A percentile compares a stretch with the other conserved stretches of the same genome.
Conservation (phyloP, 2,797 vertebrate genomes). For the Semaprochilodus insignis region DNA sequence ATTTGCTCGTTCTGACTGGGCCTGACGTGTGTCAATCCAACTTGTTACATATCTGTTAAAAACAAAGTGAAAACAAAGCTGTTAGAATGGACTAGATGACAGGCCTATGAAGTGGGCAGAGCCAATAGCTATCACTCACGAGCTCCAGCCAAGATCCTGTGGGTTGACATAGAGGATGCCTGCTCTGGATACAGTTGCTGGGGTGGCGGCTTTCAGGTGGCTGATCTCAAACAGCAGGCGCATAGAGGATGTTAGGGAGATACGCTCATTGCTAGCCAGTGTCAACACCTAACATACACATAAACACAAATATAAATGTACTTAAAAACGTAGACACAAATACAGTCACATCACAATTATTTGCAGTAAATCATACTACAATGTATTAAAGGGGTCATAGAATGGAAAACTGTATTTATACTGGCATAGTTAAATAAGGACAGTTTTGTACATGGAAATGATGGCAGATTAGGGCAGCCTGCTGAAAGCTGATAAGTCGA, state of each 20-base stretch:
- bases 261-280: conserved; percentile 81
- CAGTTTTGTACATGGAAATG: too few species aligned
- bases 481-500: too few species aligned
- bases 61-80: neutral
- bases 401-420: too few species aligned
- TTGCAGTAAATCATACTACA: neutral
- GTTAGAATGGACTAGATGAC: neutral
- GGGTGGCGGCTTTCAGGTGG: conserved; percentile 78
- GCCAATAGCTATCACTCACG: conserved; percentile 67
- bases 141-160: conserved; percentile 83
- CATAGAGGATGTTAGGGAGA: conserved; percentile 79
- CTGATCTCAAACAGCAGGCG: conserved; percentile 84
- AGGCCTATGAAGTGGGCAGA: neutral
- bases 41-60: conserved; percentile 75
- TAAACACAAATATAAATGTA: conserved; percentile 5
- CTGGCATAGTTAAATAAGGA: too few species aligned
- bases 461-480: too few species aligned
- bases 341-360: neutral
- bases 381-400: neutral
- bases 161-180: conserved; percentile 81
- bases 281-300: conserved; percentile 75
- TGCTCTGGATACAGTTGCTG: conserved; percentile 80
- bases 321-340: neutral
- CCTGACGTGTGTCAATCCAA: conserved; percentile 80
- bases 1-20: conserved; percentile 83